These are phyloP conservation scores for Rynchops niger DNA, from an alignment of 2,113 vertebrate species.

Conservation along the genomic window DNA sequence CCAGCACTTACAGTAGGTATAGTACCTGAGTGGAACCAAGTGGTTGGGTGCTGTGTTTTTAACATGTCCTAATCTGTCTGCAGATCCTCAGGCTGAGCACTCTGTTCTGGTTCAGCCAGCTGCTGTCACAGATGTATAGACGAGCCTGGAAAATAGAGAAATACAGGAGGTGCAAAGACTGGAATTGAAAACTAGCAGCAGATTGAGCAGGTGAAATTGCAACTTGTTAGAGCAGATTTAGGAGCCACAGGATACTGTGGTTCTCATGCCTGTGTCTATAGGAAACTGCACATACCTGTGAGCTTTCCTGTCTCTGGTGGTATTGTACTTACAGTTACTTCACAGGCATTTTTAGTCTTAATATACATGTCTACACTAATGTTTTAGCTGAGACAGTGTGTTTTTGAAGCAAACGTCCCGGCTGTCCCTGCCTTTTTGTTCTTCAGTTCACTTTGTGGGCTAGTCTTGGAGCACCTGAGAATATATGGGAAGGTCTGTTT, in stretches of 20 bases:
- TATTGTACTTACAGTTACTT: neutral
- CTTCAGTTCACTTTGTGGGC: neutral
- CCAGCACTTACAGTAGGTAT: neutral
- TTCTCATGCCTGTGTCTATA: neutral
- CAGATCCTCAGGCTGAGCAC: neutral
- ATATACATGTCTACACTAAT: neutral
- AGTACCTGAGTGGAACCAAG: neutral
- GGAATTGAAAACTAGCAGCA: neutral
- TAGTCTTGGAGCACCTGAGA: neutral
- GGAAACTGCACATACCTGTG: fast-evolving
- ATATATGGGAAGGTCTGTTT: neutral
- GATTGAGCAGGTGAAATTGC: neutral
- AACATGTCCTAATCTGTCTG: neutral
- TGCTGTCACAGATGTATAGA: neutral
- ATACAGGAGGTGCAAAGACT: neutral
- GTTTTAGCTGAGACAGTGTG: neutral
- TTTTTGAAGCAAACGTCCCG: neutral
- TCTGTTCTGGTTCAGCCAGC: neutral
- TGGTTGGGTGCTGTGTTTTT: neutral
- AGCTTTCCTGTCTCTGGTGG: neutral
- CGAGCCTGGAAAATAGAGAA: neutral
- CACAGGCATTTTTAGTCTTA: neutral
- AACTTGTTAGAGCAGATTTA: neutral
- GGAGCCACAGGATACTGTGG: neutral
- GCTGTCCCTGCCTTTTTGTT: neutral